Evolutionary conservation across 2,113 vertebrate genomes (phyloP).

Genomic region (Guaruba guarouba): DNA sequence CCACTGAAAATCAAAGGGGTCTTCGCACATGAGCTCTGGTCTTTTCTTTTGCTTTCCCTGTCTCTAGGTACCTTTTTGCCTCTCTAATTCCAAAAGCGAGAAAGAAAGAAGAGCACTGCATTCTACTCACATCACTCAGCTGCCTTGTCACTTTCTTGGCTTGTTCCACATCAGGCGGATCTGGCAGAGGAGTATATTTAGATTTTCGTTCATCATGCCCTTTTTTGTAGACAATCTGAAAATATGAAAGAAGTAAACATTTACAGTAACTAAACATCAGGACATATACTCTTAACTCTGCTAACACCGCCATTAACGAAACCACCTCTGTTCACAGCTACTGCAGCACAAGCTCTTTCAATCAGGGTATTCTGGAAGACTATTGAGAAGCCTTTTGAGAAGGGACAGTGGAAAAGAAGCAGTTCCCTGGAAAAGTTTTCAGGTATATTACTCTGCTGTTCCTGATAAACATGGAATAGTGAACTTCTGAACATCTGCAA

Average conservation of each 20-base stretch:
- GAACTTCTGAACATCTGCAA: background rate
- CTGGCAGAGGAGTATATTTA: slow-evolving; percentile 87
- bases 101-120: background rate
- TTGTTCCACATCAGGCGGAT: slow-evolving; percentile 88
- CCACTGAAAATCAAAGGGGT: background rate
- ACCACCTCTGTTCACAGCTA: background rate
- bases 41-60: background rate
- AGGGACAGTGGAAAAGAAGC: background rate
- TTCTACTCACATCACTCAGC: slow-evolving; percentile 88
- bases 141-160: slow-evolving; percentile 87
- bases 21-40: background rate
- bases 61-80: background rate
- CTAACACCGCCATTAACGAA: accelerated
- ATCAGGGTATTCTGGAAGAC: background rate
- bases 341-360: background rate
- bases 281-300: background rate
- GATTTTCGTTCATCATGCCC: slow-evolving; percentile 83
- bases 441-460: background rate
- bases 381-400: background rate
- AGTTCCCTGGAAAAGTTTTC: background rate
- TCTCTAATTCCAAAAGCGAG: background rate
- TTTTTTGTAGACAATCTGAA: slow-evolving; percentile 93
- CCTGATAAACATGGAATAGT: background rate
- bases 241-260: background rate
- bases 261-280: background rate